Conservation (phyloP, 2,888 invertebrate species). For the Aphelenchoides bicaudatus region DNA sequence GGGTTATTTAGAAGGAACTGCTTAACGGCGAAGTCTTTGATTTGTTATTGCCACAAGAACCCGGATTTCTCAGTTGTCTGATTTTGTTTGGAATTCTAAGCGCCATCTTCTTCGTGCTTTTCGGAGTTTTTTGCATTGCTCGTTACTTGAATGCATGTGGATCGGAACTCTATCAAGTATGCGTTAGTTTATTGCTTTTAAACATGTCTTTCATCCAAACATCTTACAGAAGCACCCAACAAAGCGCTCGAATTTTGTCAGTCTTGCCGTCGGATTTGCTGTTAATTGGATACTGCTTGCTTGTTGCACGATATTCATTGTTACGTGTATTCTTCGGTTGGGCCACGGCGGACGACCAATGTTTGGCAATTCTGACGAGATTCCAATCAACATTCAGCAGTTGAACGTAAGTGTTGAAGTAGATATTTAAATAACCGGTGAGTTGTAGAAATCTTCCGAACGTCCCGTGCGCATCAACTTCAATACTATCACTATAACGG, state of each 20-base stretch:
- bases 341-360: not conserved
- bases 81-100: conserved; percentile 1
- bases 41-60: conserved; percentile 6
- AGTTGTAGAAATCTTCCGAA: not conserved
- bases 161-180: not conserved
- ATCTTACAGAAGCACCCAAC: not conserved
- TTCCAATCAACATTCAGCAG: not conserved
- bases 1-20: not conserved
- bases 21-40: conserved; percentile 12
- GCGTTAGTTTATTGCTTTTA: too few relatives aligned
- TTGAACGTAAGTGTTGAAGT: not conserved
- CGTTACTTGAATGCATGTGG: not conserved
- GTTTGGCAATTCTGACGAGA: not conserved
- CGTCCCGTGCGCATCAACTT: conserved; percentile 3
- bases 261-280: not conserved
- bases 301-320: not conserved
- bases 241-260: not conserved
- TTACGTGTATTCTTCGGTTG: not conserved
- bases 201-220: too few relatives aligned
- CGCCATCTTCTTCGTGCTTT: not conserved
- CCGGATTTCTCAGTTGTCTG: conserved; percentile 7
- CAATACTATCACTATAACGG: not conserved
- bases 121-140: not conserved
- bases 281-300: not conserved
- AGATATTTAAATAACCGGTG: not conserved